These are phyloP conservation scores for Actinernus sp. DNA, from an alignment of 92 coral and sea anemone genomes.

Conservation along the genomic window DNA sequence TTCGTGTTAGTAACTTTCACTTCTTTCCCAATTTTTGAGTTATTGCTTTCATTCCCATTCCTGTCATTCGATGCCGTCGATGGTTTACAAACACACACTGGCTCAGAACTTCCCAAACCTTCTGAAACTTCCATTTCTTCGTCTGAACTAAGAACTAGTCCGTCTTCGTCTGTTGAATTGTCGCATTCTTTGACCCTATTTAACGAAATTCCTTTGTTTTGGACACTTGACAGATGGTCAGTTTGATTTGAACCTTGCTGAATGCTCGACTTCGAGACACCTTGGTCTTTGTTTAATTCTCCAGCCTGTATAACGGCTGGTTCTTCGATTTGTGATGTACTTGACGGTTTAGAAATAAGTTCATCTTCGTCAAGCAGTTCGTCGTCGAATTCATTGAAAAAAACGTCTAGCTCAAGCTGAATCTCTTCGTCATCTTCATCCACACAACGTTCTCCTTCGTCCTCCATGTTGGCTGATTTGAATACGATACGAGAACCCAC, in stretches of 20 bases:
- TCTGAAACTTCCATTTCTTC: slow-evolving; percentile 23
- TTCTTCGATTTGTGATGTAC: not conserved
- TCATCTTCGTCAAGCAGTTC: slow-evolving; percentile 21
- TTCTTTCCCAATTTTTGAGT: too few relatives aligned
- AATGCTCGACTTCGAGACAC: too few relatives aligned
- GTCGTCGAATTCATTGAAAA: slow-evolving; percentile 85
- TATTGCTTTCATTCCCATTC: too few relatives aligned
- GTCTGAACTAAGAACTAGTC: slow-evolving; percentile 18
- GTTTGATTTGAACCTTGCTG: too few relatives aligned
- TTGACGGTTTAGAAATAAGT: not conserved
- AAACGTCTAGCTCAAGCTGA: slow-evolving; percentile 68
- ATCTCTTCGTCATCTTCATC: slow-evolving; percentile 68
- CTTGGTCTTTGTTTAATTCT: too few relatives aligned
- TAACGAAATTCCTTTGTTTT: too few relatives aligned
- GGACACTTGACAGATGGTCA: too few relatives aligned
- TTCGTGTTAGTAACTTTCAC: too few relatives aligned
- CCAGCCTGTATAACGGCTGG: too few relatives aligned
- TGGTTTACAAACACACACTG: not conserved
- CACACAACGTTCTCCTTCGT: slow-evolving; percentile 6
- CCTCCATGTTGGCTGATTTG: slow-evolving; percentile 81
- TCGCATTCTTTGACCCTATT: not conserved
- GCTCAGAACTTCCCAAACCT: too few relatives aligned
- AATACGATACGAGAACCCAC: too few relatives aligned
- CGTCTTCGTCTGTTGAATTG: slow-evolving; percentile 17
- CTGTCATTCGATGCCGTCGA: not conserved